These are phyloP conservation scores for Mus minutoides DNA, from an alignment of 2,797 vertebrate genomes.

Conservation along the genomic window DNA sequence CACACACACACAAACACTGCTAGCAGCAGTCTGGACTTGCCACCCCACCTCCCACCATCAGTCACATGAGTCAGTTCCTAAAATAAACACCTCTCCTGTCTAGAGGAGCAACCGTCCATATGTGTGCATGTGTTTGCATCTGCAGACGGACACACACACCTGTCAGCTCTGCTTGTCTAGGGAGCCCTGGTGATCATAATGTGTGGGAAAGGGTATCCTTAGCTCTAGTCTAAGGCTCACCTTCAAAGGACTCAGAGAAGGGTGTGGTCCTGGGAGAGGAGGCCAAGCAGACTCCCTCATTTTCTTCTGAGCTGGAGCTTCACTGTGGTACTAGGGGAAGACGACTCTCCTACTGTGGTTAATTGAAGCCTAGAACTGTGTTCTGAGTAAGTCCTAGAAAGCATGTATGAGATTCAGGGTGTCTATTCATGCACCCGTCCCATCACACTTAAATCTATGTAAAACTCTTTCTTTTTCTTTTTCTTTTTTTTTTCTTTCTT, in stretches of 20 bases:
- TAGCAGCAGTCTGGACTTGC: background rate
- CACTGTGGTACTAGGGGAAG: fast-evolving
- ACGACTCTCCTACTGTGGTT: background rate
- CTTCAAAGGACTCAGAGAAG: background rate
- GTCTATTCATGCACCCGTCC: background rate
- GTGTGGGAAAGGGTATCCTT: fast-evolving
- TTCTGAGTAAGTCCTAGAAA: background rate
- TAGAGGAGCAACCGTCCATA: too few relatives aligned
- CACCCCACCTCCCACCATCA: background rate
- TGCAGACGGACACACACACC: background rate
- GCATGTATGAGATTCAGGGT: background rate
- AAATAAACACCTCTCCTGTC: background rate
- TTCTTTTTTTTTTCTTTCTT: too few relatives aligned
- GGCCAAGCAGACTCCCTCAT: background rate
- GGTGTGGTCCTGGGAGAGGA: background rate
- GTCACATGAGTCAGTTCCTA: background rate
- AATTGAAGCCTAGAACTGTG: background rate
- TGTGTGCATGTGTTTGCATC: background rate
- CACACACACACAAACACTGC: too few relatives aligned
- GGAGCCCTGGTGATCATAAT: background rate
- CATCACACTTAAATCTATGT: background rate
- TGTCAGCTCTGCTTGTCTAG: background rate
- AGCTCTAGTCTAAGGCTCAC: background rate
- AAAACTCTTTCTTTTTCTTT: background rate
- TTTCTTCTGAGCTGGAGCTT: background rate